Percentiles rank a stretch among this genome's conserved stretches.
These are phyloP conservation scores for Liparis tanakae DNA, from an alignment of 2,797 vertebrate genomes.

Conservation along the genomic window DNA sequence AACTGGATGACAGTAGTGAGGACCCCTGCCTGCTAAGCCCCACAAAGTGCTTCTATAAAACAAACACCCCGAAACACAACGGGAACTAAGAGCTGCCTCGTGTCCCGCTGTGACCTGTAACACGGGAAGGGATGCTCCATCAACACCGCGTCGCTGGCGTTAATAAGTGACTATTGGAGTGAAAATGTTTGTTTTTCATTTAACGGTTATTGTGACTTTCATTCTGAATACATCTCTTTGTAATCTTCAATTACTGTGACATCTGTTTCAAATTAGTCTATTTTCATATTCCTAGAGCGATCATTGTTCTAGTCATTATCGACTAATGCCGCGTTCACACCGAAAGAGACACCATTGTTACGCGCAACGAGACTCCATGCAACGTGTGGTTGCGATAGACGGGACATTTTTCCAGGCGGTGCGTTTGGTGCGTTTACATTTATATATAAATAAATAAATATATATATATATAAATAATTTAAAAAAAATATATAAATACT, in stretches of 20 bases:
- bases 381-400: too few relatives aligned
- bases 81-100: constrained; percentile 5
- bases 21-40: constrained; percentile 29
- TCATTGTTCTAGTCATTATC: background rate
- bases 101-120: background rate
- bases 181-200: background rate
- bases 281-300: background rate
- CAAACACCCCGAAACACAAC: constrained; percentile 25
- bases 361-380: too few relatives aligned
- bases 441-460: too few relatives aligned
- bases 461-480: too few relatives aligned
- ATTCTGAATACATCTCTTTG: too few relatives aligned
- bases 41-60: constrained; percentile 29
- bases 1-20: constrained; percentile 47
- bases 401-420: too few relatives aligned
- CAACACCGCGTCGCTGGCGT: background rate
- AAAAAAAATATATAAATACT: too few relatives aligned
- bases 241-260: background rate
- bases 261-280: background rate
- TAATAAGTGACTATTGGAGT: background rate
- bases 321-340: too few relatives aligned
- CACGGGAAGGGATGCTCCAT: too few relatives aligned
- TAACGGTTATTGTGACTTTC: background rate
- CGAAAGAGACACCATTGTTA: too few relatives aligned
- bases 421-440: too few relatives aligned